Evolutionary conservation across 2,797 vertebrate species (phyloP), one percentile per base, ranked within the genome.

Genomic region (Capromys pilorides): DNA sequence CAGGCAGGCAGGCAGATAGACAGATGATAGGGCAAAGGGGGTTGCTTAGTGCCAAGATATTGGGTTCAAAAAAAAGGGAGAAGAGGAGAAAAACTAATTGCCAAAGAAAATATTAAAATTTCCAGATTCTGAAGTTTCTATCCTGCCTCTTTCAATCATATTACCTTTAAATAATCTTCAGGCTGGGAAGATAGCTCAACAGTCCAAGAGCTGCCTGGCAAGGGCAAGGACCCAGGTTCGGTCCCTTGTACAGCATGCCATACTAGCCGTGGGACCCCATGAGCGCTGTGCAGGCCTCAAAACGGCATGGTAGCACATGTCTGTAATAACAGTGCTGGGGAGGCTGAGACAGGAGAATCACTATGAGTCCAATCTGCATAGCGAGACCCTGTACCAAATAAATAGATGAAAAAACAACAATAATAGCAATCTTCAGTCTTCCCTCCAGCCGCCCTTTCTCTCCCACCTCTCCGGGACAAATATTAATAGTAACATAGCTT

Each of bases 61-160:
- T 75, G 8, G 33, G 67, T 71, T 71, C 66, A 5, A n/a, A 69
- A 69, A 36, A 71, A 19, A 7, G 18, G 18, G n/a, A 41, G 1
- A 39, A 21, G 36, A 16, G 26, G 39, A 41, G 24, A 75, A 77
- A 77, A 13, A 75, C 67, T 78, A 88, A 69, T 22, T 45, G 2
- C n/a, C 22, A 22, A 33, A 67, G 11, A 41, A 75, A 94, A 41
- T 5, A 36, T 84, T 64, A 91, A 86, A 75, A 86, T 71, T 88
- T 86, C 6, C 59, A 86, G n/a, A 61, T 85, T 91, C 86, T 84
- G 59, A 86, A 90, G 33, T 41, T 95, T n/a, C 82, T 73, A 62
- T 10, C 21, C 41, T 54, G 16, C 80, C 13, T 73, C 24, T 45
- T 8, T 86, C 45, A 59, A 26, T 75, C 28, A 33, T 2, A 82